These are phyloP conservation scores for Scleropages formosus DNA, from an alignment of 2,797 vertebrate genomes.

Conservation along the genomic window DNA sequence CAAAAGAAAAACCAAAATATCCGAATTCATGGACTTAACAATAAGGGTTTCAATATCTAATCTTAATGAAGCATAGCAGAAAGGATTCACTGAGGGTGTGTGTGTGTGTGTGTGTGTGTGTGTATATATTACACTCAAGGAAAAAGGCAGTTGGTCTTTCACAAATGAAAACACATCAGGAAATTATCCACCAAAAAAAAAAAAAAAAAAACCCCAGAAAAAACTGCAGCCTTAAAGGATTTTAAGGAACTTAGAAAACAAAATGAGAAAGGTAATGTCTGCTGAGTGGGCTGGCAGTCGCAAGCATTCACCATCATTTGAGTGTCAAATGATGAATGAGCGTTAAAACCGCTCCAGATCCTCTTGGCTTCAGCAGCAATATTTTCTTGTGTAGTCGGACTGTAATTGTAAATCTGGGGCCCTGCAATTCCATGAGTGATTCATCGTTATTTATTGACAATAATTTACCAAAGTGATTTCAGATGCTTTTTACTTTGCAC, in stretches of 20 bases:
- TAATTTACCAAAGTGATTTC: constrained; percentile 72
- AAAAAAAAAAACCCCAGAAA: constrained; percentile 21
- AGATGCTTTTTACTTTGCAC: constrained; percentile 67
- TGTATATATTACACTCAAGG: constrained; percentile 11
- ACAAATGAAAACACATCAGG: constrained; percentile 10
- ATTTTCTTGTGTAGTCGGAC: constrained; percentile 57
- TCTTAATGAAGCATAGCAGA: constrained; percentile 9
- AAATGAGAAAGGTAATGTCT: constrained; percentile 18
- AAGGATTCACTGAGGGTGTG: constrained; percentile 13
- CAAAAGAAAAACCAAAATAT: not conserved
- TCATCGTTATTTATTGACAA: constrained; percentile 69
- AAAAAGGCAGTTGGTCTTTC: not conserved
- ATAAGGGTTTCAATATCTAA: constrained; percentile 17
- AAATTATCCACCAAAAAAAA: constrained; percentile 28
- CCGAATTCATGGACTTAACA: constrained; percentile 3
- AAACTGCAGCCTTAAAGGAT: constrained; percentile 11
- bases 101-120: too few relatives aligned
- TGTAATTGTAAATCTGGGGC: constrained; percentile 70
- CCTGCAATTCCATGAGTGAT: constrained; percentile 62
- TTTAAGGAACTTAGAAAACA: constrained; percentile 13
- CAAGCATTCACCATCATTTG: constrained; percentile 54
- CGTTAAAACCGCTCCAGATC: constrained; percentile 58
- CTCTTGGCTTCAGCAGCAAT: constrained; percentile 57
- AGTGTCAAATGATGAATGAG: constrained; percentile 63
- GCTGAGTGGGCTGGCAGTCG: constrained; percentile 37